These are phyloP conservation scores for Xyrichtys novacula DNA, from an alignment of 2,797 vertebrate genomes.

Conservation along the genomic window DNA sequence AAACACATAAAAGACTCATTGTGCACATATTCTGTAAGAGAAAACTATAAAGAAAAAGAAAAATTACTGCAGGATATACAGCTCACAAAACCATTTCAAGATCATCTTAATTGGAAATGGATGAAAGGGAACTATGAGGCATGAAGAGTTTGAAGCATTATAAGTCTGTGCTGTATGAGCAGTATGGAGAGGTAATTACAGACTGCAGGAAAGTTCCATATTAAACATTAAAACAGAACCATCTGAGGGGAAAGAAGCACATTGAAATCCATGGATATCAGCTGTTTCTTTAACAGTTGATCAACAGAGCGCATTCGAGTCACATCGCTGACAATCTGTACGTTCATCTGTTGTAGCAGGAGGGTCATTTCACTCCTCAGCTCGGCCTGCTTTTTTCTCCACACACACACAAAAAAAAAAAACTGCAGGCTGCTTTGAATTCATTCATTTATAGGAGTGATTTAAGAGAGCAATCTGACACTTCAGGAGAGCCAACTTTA, in stretches of 20 bases:
- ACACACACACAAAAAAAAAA: conserved; percentile 17
- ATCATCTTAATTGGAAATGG: conserved; percentile 25
- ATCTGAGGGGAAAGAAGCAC: background rate
- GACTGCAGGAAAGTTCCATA: conserved; percentile 18
- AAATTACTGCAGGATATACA: background rate
- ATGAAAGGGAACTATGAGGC: conserved; percentile 19
- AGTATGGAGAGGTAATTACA: background rate
- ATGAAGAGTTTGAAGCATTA: conserved; percentile 6
- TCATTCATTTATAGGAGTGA: background rate
- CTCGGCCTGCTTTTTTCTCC: conserved; percentile 7
- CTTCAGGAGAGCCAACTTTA: conserved; percentile 16
- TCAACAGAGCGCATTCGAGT: conserved; percentile 39
- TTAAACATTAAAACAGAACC: conserved; percentile 17
- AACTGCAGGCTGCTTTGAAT: conserved; percentile 14
- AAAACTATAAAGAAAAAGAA: background rate
- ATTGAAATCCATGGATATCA: conserved; percentile 13
- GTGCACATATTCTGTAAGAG: background rate
- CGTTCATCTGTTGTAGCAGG: conserved; percentile 50
- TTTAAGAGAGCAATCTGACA: conserved; percentile 31
- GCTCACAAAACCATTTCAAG: conserved; percentile 1
- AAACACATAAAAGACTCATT: too few species aligned
- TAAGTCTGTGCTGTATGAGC: background rate
- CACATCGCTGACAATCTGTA: conserved; percentile 62
- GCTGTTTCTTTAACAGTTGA: conserved; percentile 47
- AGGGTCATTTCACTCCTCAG: conserved; percentile 21